These are phyloP conservation scores for Mesitornis unicolor DNA, from an alignment of 2,113 vertebrate species.

Conservation along the genomic window DNA sequence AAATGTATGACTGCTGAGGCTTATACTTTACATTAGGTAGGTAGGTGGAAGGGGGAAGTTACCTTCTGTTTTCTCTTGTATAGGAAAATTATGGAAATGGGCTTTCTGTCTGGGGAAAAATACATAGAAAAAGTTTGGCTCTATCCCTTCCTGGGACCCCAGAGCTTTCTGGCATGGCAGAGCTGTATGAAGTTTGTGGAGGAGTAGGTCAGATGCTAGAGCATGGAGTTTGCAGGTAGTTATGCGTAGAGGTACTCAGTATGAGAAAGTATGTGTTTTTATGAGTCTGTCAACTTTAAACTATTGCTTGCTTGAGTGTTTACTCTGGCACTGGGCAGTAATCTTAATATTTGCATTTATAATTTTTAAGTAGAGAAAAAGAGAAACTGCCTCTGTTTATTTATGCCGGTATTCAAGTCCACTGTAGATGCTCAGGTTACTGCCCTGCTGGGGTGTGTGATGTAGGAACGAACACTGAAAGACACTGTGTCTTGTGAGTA, in stretches of 20 bases:
- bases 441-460: rapidly evolving
- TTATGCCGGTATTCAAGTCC: background rate
- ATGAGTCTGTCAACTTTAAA: background rate
- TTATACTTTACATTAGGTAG: background rate
- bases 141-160: background rate
- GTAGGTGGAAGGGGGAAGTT: background rate
- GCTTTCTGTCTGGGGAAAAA: background rate
- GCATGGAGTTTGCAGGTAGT: background rate
- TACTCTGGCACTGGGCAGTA: background rate
- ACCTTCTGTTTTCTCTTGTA: background rate
- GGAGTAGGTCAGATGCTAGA: background rate
- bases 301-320: background rate
- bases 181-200: background rate
- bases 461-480: background rate
- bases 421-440: background rate
- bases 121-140: background rate
- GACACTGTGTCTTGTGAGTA: background rate
- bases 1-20: background rate
- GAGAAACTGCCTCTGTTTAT: background rate
- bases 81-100: background rate
- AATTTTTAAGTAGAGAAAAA: background rate
- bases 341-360: background rate
- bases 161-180: background rate
- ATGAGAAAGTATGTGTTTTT: background rate
- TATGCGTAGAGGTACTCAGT: background rate